These are phyloP conservation scores for Camponotus vicinus DNA, from an alignment of 1,140 invertebrate species.

Conservation along the genomic window DNA sequence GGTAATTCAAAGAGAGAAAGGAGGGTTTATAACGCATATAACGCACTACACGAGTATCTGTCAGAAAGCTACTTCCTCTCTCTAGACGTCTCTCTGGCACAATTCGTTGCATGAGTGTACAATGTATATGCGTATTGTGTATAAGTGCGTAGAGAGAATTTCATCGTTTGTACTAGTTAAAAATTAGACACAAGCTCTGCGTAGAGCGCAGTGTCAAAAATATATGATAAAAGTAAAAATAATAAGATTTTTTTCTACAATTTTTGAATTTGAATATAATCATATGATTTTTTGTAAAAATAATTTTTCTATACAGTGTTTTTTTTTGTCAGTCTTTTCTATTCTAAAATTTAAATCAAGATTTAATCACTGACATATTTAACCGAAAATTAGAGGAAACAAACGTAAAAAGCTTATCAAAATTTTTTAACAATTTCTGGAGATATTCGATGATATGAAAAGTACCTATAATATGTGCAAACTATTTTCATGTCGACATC, in stretches of 20 bases:
- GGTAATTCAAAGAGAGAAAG: constrained; percentile 80
- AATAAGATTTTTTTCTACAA: background rate
- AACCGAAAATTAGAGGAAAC: background rate
- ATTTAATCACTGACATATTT: background rate
- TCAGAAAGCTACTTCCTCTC: constrained; percentile 58
- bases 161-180: background rate
- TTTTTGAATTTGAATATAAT: background rate
- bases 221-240: background rate
- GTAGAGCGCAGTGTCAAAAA: background rate
- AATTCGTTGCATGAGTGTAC: constrained; percentile 72
- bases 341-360: background rate
- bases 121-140: constrained; percentile 70
- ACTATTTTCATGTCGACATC: constrained; percentile 20
- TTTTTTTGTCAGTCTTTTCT: background rate
- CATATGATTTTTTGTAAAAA: background rate
- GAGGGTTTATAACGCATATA: constrained; percentile 62
- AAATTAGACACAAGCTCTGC: background rate
- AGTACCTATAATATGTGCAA: background rate
- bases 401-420: background rate
- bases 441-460: background rate
- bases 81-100: constrained; percentile 68
- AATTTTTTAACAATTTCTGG: background rate
- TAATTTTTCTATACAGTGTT: background rate
- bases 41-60: constrained; percentile 47
- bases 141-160: constrained; percentile 63